A percentile compares a stretch with the other conserved stretches of the same genome.
Conservation (phyloP, 2,888 invertebrate species). For the Bellardia bayeri region DNA sequence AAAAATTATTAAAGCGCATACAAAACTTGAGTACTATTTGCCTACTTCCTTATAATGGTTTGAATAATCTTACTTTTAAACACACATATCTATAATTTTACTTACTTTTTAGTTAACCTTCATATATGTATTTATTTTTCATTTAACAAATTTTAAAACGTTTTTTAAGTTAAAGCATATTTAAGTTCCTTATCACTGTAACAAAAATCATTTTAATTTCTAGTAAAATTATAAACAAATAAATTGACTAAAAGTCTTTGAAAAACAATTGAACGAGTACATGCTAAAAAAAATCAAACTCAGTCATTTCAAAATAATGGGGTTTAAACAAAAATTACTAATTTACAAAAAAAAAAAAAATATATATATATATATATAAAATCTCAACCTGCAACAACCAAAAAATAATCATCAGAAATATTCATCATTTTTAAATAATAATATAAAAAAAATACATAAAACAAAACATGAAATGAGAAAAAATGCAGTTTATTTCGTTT, state of each 20-base stretch:
- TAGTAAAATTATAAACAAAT: constrained; percentile 61
- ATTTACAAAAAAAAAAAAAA: constrained; percentile 64
- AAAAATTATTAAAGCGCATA: neutral
- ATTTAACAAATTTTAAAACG: constrained; percentile 38
- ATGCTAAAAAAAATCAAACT: constrained; percentile 42
- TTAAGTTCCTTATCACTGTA: constrained; percentile 61
- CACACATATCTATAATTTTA: constrained; percentile 53
- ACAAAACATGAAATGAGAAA: constrained; percentile 60
- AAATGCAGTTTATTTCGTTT: constrained; percentile 76
- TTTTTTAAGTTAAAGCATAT: constrained; percentile 65
- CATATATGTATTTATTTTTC: constrained; percentile 45
- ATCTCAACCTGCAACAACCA: constrained; percentile 84
- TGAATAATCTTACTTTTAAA: constrained; percentile 34
- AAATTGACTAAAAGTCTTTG: constrained; percentile 31
- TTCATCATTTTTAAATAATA: constrained; percentile 64
- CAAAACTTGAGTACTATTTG: constrained; percentile 39
- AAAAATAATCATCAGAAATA: constrained; percentile 77
- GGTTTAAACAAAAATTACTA: constrained; percentile 66
- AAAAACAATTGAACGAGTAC: constrained; percentile 50
- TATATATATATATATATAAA: constrained; percentile 1
- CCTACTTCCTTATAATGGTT: constrained; percentile 32
- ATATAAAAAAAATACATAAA: constrained; percentile 51
- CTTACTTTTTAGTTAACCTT: constrained; percentile 44
- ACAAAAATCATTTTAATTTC: constrained; percentile 67
- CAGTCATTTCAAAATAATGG: constrained; percentile 65